These are phyloP conservation scores for Paratrypauchen microcephalus DNA, from an alignment of 2,797 vertebrate species.

Conservation along the genomic window DNA sequence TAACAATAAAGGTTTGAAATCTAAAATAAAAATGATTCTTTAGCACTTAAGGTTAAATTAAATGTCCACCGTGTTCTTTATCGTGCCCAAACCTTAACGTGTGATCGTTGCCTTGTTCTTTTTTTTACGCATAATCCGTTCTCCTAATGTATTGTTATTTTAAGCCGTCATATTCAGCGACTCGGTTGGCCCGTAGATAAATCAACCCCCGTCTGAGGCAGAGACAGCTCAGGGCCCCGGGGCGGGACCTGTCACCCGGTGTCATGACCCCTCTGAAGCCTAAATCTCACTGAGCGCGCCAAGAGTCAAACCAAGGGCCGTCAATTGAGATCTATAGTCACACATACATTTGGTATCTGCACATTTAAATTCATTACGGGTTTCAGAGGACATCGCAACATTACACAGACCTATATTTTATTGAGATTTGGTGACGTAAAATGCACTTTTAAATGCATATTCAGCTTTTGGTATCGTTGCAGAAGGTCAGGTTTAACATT, in stretches of 20 bases:
- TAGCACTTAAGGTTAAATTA: neutral
- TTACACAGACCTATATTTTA: neutral
- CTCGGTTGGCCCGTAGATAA: conserved; percentile 35
- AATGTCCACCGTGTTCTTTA: neutral
- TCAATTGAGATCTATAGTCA: neutral
- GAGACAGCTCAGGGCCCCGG: conserved; percentile 78
- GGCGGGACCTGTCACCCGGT: conserved; percentile 74
- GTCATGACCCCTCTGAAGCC: conserved; percentile 76
- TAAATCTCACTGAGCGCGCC: conserved; percentile 34
- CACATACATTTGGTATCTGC: neutral
- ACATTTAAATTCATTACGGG: neutral
- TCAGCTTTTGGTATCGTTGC: neutral
- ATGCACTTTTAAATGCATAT: neutral
- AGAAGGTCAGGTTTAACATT: neutral
- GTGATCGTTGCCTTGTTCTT: neutral
- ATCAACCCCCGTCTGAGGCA: conserved; percentile 54
- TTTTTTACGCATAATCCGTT: neutral
- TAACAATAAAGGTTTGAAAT: neutral
- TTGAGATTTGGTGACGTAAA: neutral
- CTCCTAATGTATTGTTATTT: neutral
- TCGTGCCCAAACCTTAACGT: neutral
- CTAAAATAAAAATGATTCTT: neutral
- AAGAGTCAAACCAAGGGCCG: neutral
- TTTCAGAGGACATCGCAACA: neutral
- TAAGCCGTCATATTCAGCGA: neutral